Conservation (phyloP, 2,797 vertebrate genomes). For the Serranus cabrilla region DNA sequence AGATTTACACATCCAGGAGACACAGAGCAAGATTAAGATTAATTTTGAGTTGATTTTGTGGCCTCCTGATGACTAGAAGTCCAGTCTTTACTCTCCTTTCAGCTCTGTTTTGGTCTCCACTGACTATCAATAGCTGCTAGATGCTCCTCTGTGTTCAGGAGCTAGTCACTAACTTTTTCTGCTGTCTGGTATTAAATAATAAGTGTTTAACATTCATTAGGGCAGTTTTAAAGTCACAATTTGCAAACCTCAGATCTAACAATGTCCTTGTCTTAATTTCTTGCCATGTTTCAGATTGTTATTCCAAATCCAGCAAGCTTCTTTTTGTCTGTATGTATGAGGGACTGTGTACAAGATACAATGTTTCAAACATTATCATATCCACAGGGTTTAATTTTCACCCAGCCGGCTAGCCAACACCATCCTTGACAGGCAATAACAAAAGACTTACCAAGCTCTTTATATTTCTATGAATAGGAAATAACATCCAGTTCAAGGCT, state of each 20-base stretch:
- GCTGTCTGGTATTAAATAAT: background rate
- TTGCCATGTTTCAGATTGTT: background rate
- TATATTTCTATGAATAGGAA: constrained; percentile 60
- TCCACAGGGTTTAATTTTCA: constrained; percentile 68
- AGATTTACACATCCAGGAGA: background rate
- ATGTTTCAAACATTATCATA: constrained; percentile 43
- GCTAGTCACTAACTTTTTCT: background rate
- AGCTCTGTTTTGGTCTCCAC: background rate
- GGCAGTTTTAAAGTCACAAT: background rate
- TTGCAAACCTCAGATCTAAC: background rate
- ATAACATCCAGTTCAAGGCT: constrained; percentile 35
- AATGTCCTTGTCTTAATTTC: background rate
- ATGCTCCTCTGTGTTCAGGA: background rate
- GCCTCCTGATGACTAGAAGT: no score
- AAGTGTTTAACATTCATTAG: background rate
- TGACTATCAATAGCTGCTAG: background rate
- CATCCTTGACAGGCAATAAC: constrained; percentile 45
- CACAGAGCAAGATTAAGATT: background rate
- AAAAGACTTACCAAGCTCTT: constrained; percentile 39
- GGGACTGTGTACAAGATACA: background rate
- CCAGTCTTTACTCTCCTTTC: background rate
- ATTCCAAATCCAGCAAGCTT: background rate
- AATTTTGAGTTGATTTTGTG: background rate
- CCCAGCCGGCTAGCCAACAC: constrained; percentile 25
- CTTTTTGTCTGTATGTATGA: constrained; percentile 18